Base-by-base conservation (phyloP, 1,140 invertebrate genomes). In the Apis mellifera region DNA sequence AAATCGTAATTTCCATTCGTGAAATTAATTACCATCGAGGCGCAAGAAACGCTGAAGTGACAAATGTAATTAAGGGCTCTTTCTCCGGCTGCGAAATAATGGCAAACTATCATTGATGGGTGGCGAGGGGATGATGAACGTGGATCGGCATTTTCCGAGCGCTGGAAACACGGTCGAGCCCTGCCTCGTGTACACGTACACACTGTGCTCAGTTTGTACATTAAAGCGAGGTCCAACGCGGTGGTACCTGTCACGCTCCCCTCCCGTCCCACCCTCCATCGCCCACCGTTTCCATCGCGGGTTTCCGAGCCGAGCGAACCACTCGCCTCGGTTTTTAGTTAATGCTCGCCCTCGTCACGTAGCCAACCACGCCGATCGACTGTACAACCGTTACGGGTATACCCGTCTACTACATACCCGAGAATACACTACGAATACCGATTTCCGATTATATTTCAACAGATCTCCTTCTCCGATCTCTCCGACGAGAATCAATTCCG, bases 281-380 rank as follows among this genome's bases (percentile, higher is more conserved):
- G 32, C 21, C 42, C 69, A 42, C 42, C 74, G 65, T 65, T 78
- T 55, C 60, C 76, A 79, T 83, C 82, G 69, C 73, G 82, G 76
- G 55, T 64, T 72, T 32, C 77, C 26, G 26, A 26, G 66, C 76
- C 76, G 69, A 79, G 82, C 82, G 77, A 83, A 83, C 77, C 69
- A 70, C 76, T 83, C 82, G 82, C n/a, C 72, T 83, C 82, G 82
- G 82, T 83, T 83, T 83, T 83, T 83, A 83, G 82, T 83, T 83
- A 83, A 83, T 83, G 82, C 77, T 79, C 77, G 82, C 76, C 52
- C 82, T 77, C 82, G 70, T 83, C 81, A 83, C 81, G 75, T 50
- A 78, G 55, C 75, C 75, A 54, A 83, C 81, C 81, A 71, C 81
- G 74, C 71, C 81, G 81, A 83, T 83, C 66, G 75, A 78, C 81